Conservation (phyloP, 2,797 vertebrate species). For the Tolypeutes matacus region DNA sequence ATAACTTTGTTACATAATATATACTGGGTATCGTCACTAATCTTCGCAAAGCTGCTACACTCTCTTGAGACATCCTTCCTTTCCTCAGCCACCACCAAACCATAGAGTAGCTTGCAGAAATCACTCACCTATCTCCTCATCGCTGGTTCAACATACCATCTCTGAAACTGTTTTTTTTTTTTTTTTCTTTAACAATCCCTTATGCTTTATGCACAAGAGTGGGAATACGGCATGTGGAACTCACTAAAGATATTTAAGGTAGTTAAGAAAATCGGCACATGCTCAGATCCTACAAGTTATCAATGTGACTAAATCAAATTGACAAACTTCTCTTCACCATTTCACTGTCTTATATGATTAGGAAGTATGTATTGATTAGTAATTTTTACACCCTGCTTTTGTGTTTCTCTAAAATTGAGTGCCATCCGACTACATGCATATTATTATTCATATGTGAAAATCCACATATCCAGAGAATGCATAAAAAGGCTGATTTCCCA, state of each 20-base stretch:
- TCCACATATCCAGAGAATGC: neutral
- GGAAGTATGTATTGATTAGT: neutral
- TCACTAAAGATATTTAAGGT: neutral
- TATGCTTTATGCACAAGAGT: neutral
- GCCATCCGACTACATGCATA: neutral
- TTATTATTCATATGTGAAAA: slow-evolving; percentile 32
- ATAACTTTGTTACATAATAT: neutral
- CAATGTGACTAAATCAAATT: slow-evolving; percentile 16
- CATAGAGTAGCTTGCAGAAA: neutral
- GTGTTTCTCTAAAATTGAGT: neutral
- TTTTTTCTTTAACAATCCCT: neutral
- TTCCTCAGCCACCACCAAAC: neutral
- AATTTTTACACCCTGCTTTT: neutral
- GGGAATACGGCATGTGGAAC: neutral
- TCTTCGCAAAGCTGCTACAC: neutral
- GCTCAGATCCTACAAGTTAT: neutral
- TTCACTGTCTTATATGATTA: neutral
- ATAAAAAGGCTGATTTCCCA: neutral
- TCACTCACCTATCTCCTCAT: neutral
- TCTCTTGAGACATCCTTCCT: neutral
- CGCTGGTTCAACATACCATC: neutral
- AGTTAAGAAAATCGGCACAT: slow-evolving; percentile 2
- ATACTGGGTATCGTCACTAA: neutral
- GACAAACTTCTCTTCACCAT: slow-evolving; percentile 6
- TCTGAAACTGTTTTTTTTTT: neutral